A percentile compares a stretch with the other conserved stretches of the same genome.
These are phyloP conservation scores for Homalodisca vitripennis DNA, from an alignment of 1,140 invertebrate species.

Conservation along the genomic window DNA sequence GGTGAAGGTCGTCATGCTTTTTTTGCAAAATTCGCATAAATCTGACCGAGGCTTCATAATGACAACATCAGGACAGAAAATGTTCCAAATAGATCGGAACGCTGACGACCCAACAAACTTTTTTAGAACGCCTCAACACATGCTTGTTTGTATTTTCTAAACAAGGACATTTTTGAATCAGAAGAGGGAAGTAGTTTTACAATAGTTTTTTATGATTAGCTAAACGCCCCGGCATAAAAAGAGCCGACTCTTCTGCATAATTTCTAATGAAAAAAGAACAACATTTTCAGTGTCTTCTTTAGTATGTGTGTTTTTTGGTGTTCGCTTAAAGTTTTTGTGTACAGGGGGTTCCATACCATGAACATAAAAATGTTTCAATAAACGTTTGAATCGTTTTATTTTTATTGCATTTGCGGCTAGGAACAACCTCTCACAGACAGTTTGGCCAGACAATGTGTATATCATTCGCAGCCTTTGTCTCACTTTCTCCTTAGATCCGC, in stretches of 20 bases:
- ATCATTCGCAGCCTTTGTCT: constrained; percentile 21
- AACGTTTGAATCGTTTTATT: constrained; percentile 28
- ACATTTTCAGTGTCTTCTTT: constrained; percentile 9
- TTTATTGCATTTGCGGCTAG: constrained; percentile 11
- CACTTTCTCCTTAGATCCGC: background rate
- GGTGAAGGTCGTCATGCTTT: constrained; percentile 18
- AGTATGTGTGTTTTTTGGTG: constrained; percentile 7
- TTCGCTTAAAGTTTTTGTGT: constrained; percentile 14
- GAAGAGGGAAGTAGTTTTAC: constrained; percentile 29
- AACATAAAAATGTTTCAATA: constrained; percentile 14
- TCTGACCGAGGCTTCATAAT: constrained; percentile 27
- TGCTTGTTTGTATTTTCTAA: constrained; percentile 26
- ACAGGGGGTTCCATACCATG: constrained; percentile 9
- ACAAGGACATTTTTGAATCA: constrained; percentile 1
- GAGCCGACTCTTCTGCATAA: constrained; percentile 27
- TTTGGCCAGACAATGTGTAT: constrained; percentile 2
- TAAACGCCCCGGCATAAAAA: constrained; percentile 24
- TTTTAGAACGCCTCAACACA: constrained; percentile 11
- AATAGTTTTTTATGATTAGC: constrained; percentile 2
- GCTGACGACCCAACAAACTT: too few species aligned
- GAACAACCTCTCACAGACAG: constrained; percentile 29
- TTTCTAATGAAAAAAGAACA: constrained; percentile 27
- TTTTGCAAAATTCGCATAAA: constrained; percentile 26
- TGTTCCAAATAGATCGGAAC: constrained; percentile 19
- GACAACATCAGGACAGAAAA: constrained; percentile 26